Evolutionary conservation across 2,113 vertebrate genomes (phyloP).

Genomic region (Dicentrarchus labrax): DNA sequence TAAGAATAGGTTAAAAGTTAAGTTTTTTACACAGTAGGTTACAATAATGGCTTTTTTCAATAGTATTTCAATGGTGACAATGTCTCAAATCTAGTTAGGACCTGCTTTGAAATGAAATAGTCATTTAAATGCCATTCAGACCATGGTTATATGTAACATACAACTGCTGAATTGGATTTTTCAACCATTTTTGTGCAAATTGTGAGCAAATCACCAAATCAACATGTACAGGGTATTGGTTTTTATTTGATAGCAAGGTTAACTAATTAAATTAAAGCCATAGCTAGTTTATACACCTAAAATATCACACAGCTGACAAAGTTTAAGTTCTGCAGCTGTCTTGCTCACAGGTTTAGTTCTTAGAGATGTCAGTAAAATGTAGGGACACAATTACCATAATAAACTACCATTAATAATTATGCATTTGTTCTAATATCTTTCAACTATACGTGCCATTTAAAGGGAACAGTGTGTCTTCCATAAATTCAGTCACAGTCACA

Average conservation of each 20-base stretch:
- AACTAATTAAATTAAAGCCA: not conserved
- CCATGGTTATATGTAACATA: not conserved
- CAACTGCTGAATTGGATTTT: not conserved
- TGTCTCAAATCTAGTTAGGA: not conserved
- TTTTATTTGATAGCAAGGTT: not conserved
- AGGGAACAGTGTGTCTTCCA: not conserved
- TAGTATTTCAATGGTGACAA: not conserved
- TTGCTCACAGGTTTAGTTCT: not conserved
- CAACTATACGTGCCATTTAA: not conserved
- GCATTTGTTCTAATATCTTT: not conserved
- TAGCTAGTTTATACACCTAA: not conserved
- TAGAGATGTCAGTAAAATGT: not conserved
- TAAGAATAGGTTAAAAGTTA: not conserved
- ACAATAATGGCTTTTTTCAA: not conserved
- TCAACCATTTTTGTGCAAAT: too few species aligned
- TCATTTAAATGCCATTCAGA: not conserved
- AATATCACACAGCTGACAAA: not conserved
- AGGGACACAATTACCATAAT: not conserved
- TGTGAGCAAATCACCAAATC: not conserved
- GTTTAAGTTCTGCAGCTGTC: not conserved
- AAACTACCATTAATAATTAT: not conserved
- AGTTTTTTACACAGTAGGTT: too few species aligned
- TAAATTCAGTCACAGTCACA: not conserved
- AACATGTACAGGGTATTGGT: not conserved
- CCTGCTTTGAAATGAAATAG: not conserved